Evolutionary conservation across 2,888 invertebrate genomes (phyloP), one percentile per base, ranked within the genome.

Genomic region (Mamestra brassicae): DNA sequence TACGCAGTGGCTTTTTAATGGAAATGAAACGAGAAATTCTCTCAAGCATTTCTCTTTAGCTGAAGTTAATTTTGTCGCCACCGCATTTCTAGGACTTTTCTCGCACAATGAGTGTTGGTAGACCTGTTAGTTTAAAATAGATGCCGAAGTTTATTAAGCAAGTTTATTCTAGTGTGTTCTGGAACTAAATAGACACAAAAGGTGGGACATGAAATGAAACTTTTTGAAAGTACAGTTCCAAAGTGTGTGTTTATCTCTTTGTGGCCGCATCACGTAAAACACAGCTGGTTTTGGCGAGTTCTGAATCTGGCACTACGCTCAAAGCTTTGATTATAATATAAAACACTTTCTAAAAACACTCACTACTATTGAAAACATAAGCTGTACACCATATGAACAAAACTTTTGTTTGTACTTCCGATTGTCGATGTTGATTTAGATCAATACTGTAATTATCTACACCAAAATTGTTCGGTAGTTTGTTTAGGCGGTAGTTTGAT

Each of bases 251-350:
- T 52, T 62, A 80, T 65, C 55, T 45, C 55, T 80, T 61, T 62
- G 61, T 45, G 47, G 26, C 26, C 17, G 11, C 17, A 67, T 52
- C 47, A 45, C 69, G 38, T 54, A 76, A 38, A 80, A 66, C 36
- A 65, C 69, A 45, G 58, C 50, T 45, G 58, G 26, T 26, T 81
- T 54, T 15, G 47, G 42, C 17, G 15, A 47, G 42, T 57, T 54
- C 1, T 61, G 34, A 54, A 78, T 42, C 54, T 34, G 45, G n/a
- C 47, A 52, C 8, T 17, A 38, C 42, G 2, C 57, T 69, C 10
- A 3, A 62, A 66, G 7, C 26, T 45, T 45, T 72, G 60, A 75
- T 80, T 74, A 60, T 75, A 78, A 71, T 68, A 76, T 17, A 52
- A 66, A 71, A 61, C 38, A 63, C 50, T 64, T 52, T 4, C 3